Evolutionary conservation across 2,113 vertebrate species (phyloP).

Genomic region (Eudyptes chrysolophus): DNA sequence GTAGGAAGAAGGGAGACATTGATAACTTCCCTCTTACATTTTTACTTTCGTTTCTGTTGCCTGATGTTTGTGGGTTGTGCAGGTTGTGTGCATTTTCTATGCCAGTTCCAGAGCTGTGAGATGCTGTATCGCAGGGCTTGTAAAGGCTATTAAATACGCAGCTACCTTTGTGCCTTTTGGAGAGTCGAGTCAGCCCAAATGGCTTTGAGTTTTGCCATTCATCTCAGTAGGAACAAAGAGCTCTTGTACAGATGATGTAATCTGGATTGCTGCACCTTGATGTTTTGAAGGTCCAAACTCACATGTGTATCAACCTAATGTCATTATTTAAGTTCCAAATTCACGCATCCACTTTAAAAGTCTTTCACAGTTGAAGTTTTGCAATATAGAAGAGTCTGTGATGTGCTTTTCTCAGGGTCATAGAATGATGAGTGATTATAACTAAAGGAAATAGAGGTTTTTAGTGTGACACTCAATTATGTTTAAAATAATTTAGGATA

Average conservation of each 20-base stretch:
- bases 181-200: not conserved
- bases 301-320: not conserved
- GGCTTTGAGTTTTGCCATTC: not conserved
- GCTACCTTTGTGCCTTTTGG: not conserved
- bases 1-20: not conserved
- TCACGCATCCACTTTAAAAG: not conserved
- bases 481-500: not conserved
- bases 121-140: not conserved
- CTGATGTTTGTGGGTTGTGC: not conserved
- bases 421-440: not conserved
- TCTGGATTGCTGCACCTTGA: not conserved
- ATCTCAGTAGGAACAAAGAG: not conserved
- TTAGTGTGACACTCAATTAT: not conserved
- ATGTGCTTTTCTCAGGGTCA: not conserved
- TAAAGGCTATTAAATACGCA: not conserved
- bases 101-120: not conserved
- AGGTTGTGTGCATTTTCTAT: accelerated
- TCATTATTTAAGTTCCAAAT: not conserved
- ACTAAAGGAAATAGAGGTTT: not conserved
- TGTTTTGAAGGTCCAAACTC: not conserved
- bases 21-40: not conserved
- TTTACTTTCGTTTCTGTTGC: conserved; percentile 22
- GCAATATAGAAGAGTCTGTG: not conserved
- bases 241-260: not conserved
- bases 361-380: not conserved